These are phyloP conservation scores for Psilanteris sp. DNA, from an alignment of 1,140 invertebrate genomes.

Conservation along the genomic window DNA sequence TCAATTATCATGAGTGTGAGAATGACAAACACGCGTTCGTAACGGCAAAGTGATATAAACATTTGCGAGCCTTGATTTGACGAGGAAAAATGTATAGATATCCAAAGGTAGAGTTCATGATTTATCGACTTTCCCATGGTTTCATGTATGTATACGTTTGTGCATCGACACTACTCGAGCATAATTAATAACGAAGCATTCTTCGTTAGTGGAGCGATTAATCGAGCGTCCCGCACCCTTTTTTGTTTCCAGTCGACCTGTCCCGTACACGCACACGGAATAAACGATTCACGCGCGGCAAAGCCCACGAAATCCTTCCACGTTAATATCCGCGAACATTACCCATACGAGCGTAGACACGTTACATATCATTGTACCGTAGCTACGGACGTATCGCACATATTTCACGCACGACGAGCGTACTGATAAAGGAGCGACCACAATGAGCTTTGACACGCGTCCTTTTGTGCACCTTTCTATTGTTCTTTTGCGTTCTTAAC, in stretches of 20 bases:
- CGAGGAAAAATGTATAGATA: constrained; percentile 39
- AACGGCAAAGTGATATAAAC: constrained; percentile 4
- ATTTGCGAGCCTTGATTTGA: constrained; percentile 14
- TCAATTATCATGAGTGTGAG: constrained; percentile 10
- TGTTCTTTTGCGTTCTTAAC: constrained; percentile 62
- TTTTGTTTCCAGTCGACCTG: constrained; percentile 64
- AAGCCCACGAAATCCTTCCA: constrained; percentile 63
- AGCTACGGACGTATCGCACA: constrained; percentile 59
- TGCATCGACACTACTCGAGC: constrained; percentile 56
- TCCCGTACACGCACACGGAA: constrained; percentile 59
- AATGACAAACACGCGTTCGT: background rate
- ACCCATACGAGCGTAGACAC: constrained; percentile 52
- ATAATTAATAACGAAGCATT: constrained; percentile 67
- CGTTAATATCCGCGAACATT: constrained; percentile 64
- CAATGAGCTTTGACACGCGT: constrained; percentile 63
- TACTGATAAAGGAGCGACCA: constrained; percentile 61
- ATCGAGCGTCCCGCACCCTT: constrained; percentile 58
- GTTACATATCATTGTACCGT: constrained; percentile 63
- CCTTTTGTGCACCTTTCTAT: constrained; percentile 57
- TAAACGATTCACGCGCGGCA: constrained; percentile 64
- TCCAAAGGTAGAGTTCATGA: constrained; percentile 42
- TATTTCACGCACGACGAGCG: constrained; percentile 64
- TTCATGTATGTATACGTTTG: constrained; percentile 45
- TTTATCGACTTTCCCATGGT: constrained; percentile 60
- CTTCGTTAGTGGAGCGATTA: constrained; percentile 64